Percentiles rank a stretch among this genome's conserved stretches.
These are phyloP conservation scores for Dunckerocampus dactyliophorus DNA, from an alignment of 2,113 vertebrate species.

Conservation along the genomic window DNA sequence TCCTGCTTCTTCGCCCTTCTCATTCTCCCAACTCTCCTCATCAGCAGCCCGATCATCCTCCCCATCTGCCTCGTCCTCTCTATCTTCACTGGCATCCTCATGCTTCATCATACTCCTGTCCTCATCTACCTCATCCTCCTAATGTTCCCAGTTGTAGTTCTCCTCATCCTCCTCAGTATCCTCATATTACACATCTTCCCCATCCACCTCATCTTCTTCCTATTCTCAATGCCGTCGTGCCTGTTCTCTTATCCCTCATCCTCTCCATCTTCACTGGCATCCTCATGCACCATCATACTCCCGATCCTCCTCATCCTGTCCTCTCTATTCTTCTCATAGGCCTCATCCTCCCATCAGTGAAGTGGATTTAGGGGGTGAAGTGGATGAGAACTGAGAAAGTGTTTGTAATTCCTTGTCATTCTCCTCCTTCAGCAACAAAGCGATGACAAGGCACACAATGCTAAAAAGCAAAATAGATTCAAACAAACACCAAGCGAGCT, in stretches of 20 bases:
- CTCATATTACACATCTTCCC: neutral
- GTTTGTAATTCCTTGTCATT: constrained; percentile 2
- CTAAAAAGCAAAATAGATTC: no score
- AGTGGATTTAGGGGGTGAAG: constrained; percentile 53
- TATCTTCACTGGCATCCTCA: neutral
- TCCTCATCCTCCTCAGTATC: neutral
- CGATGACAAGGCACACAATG: neutral
- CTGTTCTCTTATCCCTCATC: neutral
- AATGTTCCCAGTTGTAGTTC: neutral
- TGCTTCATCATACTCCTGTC: neutral
- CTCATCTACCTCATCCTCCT: neutral
- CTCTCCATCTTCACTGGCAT: neutral
- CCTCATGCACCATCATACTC: neutral
- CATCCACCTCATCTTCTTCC: neutral
- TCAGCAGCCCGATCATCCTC: constrained; percentile 29
- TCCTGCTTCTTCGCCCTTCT: neutral
- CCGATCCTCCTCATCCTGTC: neutral
- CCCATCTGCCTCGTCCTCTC: constrained; percentile 7
- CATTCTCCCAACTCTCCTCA: neutral
- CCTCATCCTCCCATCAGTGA: constrained; percentile 10
- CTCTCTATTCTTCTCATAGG: constrained; percentile 26
- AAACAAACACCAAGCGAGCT: no score
- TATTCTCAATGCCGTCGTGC: neutral
- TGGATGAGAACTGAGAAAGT: constrained; percentile 41
- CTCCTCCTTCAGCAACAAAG: constrained; percentile 12